Conservation (phyloP, 2,797 vertebrate species). For the Acrossocheilus wenchowensis region DNA sequence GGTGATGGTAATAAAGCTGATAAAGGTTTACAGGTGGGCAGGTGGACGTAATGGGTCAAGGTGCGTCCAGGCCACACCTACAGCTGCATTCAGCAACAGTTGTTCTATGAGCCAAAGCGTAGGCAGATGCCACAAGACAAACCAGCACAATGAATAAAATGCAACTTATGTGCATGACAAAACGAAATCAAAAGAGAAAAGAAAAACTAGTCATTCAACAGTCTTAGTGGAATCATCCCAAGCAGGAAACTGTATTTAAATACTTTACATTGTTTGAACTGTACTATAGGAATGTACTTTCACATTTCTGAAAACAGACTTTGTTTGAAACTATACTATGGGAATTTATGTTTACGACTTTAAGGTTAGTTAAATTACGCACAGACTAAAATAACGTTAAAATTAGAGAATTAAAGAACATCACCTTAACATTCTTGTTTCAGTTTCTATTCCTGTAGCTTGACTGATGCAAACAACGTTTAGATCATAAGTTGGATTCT, state of each 20-base stretch:
- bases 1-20: slow-evolving; percentile 48
- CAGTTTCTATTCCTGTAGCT: background rate
- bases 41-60: slow-evolving; percentile 63
- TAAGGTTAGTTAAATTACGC: background rate
- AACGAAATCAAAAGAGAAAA: background rate
- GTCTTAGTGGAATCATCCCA: background rate
- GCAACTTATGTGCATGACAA: background rate
- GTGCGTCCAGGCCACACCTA: slow-evolving; percentile 60
- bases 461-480: background rate
- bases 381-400: background rate
- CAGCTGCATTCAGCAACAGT: background rate
- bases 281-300: background rate
- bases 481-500: background rate
- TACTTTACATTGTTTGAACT: background rate
- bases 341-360: background rate
- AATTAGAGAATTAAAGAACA: background rate
- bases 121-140: background rate
- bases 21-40: slow-evolving; percentile 53
- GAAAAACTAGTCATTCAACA: background rate
- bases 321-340: background rate
- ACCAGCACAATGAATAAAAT: slow-evolving; percentile 8
- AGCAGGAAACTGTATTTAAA: slow-evolving; percentile 11
- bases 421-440: background rate
- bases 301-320: background rate
- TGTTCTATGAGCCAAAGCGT: slow-evolving; percentile 18